These are phyloP conservation scores for Steinernema feltiae DNA, from an alignment of 1,140 invertebrate genomes.

Conservation along the genomic window DNA sequence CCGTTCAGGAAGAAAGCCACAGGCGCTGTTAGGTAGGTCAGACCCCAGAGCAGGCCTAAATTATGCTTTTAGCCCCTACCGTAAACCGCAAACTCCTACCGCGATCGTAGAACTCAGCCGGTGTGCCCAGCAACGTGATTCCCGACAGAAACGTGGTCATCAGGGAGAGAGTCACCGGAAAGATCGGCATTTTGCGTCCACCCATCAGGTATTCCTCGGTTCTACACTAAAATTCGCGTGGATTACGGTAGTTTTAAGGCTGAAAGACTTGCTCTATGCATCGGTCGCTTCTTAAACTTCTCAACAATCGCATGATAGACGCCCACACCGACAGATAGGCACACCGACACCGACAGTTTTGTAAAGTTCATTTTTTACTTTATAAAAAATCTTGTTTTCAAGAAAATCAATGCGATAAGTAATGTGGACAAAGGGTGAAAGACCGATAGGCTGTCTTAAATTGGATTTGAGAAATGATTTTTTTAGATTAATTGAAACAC, in stretches of 20 bases:
- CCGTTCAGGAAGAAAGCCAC: neutral
- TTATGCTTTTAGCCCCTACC: neutral
- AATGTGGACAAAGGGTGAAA: too few species aligned
- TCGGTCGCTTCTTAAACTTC: neutral
- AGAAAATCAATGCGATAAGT: too few species aligned
- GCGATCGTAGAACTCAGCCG: conserved; percentile 35
- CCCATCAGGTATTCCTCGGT: conserved; percentile 42
- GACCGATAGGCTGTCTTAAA: too few species aligned
- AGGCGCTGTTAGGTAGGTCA: neutral
- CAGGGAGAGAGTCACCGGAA: conserved; percentile 46
- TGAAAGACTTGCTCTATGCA: conserved; percentile 21
- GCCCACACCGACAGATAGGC: conserved; percentile 14
- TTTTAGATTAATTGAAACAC: too few species aligned
- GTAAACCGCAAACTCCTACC: neutral
- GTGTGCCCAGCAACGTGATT: conserved; percentile 45
- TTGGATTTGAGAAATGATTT: too few species aligned
- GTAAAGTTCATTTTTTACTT: too few species aligned
- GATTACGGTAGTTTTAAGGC: too few species aligned
- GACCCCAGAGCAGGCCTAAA: neutral
- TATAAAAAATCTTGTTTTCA: too few species aligned
- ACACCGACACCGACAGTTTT: neutral
- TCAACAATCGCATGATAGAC: neutral
- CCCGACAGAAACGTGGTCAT: conserved; percentile 51
- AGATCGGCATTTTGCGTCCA: conserved; percentile 36
- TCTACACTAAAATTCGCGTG: too few species aligned